Base-by-base conservation (phyloP, 2,797 vertebrate species). In the Toxotes lorentzi region DNA sequence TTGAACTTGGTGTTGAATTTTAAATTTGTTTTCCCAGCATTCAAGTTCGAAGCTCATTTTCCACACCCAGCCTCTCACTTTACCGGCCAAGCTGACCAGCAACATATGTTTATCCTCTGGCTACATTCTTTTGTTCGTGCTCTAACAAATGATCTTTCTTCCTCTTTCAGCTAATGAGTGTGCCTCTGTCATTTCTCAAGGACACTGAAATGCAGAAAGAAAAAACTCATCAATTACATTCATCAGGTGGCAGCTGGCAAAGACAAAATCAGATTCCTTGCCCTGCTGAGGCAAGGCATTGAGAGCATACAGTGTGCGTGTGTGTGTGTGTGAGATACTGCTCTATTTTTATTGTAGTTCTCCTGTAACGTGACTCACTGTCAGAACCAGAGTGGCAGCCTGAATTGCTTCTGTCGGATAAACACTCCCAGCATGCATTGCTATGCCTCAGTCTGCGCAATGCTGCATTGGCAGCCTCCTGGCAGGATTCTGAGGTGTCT, bases 371-470 rank as follows among this genome's bases (percentile, higher is more conserved):
- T 76, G 69, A 89, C 86, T 93, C 84, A 81, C 85, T 88, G 88
- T 88, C 86, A 89, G 81, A 90, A 88, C 70, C 71, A 83, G 86
- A 93, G 88, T 88, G 88, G 92, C 91, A 93, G 89, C 77, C 87
- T 83, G 89, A 88, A 93, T 92, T 87, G 87, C 89, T 87, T 90
- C 90, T 92, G 88, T 91, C 73, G 82, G 86, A 93, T 92, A 92
- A 94, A 92, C 84, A 91, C 90, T 94, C 92, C 91, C 93, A 95
- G 90, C 91, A 94, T 94, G 92, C 92, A 93, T 74, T 90, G 92
- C 92, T 91, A 86, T 89, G 67, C 90, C 88, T 90, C 88, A 87
- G 87, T 88, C 89, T 87, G 85, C 81, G 87, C 88, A 89, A 78
- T 93, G 89, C 93, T 92, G 89, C 89, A 93, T 89, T 88, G 80